A percentile compares a stretch with the other conserved stretches of the same genome.
Conservation (phyloP, 2,797 vertebrate species). For the Menidia menidia region DNA sequence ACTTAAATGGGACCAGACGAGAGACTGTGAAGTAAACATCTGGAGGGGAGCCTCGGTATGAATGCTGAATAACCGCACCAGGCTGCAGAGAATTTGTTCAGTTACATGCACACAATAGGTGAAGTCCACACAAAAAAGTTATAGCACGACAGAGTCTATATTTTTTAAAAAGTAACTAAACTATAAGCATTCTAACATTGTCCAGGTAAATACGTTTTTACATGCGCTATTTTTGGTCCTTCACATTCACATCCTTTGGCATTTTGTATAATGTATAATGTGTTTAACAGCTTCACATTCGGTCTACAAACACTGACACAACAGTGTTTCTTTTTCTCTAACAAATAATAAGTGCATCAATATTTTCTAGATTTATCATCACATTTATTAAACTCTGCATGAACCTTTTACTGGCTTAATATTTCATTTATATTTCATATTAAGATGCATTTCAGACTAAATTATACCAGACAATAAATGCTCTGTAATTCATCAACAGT, state of each 20-base stretch:
- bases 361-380: neutral
- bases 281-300: too few relatives aligned
- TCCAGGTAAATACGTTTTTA: neutral
- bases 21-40: slow-evolving; percentile 36
- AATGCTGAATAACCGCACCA: slow-evolving; percentile 22
- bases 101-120: neutral
- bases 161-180: neutral
- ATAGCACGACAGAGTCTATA: neutral
- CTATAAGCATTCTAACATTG: neutral
- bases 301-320: neutral
- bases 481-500: neutral
- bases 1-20: slow-evolving; percentile 21
- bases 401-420: too few relatives aligned
- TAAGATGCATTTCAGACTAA: neutral
- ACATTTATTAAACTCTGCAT: neutral
- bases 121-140: too few relatives aligned
- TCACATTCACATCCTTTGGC: too few relatives aligned
- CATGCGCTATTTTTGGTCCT: neutral
- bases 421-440: too few relatives aligned
- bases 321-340: too few relatives aligned
- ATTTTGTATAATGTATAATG: neutral
- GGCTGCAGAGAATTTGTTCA: slow-evolving; percentile 4
- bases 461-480: neutral
- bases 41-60: slow-evolving; percentile 32
- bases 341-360: too few relatives aligned